Evolutionary conservation across 2,113 vertebrate species (phyloP), one percentile per base, ranked within the genome.

Genomic region (Maccullochella peelii): DNA sequence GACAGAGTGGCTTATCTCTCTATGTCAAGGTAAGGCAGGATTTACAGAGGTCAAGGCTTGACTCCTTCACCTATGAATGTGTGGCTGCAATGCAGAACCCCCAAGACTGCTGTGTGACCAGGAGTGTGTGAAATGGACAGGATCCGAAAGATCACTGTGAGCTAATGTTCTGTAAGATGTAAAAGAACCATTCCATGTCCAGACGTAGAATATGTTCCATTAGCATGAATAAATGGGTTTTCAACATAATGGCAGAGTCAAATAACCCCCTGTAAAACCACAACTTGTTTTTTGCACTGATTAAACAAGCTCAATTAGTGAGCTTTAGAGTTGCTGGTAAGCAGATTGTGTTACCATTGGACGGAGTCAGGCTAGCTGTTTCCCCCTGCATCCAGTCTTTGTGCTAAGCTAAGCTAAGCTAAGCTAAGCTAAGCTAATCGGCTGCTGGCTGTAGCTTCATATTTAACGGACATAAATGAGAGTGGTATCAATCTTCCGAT

Each of bases 11-110:
- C 30, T 79, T 33, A 59, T 82, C 61, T 44, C 55, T 70, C 1
- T 21, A 21, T 69, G 61, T 65, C n/a, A 50, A 58, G 71, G 68
- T 65, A 50, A 58, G 71, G 68, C 59, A 63, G 21, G 18, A 42
- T 84, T 77, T 44, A 76, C 65, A 50, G 59, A 54, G 63, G 66
- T 50, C 55, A 77, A 36, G 52, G 65, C 23, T 18, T 1, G 38
- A 77, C 61, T 52, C 21, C 52, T 66, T 65, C 67, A 73, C 30
- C n/a, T 23, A 18, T 44, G 40, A 86, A 59, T 71, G 49, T 73
- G 52, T 61, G 71, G 55, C 72, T 36, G 67, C 1, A 4, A 54
- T 68, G 21, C 30, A 54, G 40, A 49, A 47, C n/a, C 16, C 0
- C 23, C 12, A 30, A 38, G 50, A 20, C 77, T 44, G 44, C 69